Evolutionary conservation across 2,797 vertebrate genomes (phyloP).

Genomic region (Sebastes reedi): DNA sequence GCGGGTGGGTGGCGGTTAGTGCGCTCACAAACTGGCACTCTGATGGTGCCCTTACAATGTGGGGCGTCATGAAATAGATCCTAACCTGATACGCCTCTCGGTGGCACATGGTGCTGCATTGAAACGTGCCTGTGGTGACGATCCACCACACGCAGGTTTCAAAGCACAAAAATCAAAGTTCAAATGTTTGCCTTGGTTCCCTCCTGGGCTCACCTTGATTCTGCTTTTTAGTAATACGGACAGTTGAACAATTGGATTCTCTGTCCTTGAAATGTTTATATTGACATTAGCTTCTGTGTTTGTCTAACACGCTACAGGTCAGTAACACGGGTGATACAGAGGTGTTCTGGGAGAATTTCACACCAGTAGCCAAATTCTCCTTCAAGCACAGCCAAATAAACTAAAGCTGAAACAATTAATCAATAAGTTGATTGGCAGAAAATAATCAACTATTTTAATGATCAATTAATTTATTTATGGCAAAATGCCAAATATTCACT

Average conservation of each 20-base stretch:
- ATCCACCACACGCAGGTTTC: constrained; percentile 36
- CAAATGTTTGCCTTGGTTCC: not conserved
- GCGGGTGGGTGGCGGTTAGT: not conserved
- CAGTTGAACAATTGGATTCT: not conserved
- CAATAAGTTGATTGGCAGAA: too few species aligned
- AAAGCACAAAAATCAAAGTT: not conserved
- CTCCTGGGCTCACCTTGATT: not conserved
- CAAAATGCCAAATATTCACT: not conserved
- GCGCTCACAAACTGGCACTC: constrained; percentile 12
- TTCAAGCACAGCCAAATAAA: not conserved
- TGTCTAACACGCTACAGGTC: too few species aligned
- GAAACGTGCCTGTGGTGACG: constrained; percentile 28
- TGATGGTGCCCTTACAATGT: not conserved
- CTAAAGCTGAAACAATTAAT: not conserved
- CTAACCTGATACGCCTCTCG: not conserved
- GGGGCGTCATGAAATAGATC: not conserved
- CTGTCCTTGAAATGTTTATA: not conserved
- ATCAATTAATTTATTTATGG: not conserved
- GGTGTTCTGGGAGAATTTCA: too few species aligned
- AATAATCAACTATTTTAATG: not conserved
- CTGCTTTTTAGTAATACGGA: not conserved
- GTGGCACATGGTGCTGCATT: not conserved
- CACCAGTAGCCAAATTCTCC: not conserved
- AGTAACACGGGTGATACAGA: accelerated
- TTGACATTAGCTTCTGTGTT: not conserved